Percentiles rank a stretch among this genome's conserved stretches.
Conservation (phyloP, 2,888 invertebrate genomes). For the Pheosia gnoma region DNA sequence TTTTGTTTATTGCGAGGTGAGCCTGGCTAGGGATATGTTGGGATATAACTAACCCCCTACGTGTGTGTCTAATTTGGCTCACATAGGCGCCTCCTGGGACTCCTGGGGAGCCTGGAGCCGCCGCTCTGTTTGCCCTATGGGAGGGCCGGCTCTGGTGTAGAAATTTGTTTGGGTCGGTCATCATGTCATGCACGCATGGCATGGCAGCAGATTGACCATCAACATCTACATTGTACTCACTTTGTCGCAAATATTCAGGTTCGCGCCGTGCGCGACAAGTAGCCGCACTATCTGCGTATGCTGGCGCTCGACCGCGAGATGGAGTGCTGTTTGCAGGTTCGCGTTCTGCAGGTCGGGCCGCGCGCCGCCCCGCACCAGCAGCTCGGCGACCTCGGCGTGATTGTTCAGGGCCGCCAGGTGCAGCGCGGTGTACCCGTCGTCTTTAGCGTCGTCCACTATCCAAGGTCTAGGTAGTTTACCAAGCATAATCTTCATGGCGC, state of each 20-base stretch:
- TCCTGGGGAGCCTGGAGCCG: too few species aligned
- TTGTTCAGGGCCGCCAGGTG: conserved; percentile 98
- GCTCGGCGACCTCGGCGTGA: conserved; percentile 97
- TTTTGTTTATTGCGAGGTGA: neutral
- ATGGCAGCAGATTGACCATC: too few species aligned
- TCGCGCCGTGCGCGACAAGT: conserved; percentile 95
- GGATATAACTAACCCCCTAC: too few species aligned
- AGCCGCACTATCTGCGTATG: conserved; percentile 98
- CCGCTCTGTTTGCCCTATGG: too few species aligned
- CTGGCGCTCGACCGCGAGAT: conserved; percentile 97
- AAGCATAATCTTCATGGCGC: conserved; percentile 97
- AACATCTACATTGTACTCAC: conserved; percentile 82
- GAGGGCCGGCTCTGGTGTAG: too few species aligned
- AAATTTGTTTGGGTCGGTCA: too few species aligned
- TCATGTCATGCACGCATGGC: too few species aligned
- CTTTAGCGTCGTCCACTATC: conserved; percentile 99
- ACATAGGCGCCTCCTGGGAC: too few species aligned
- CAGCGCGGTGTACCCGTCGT: conserved; percentile 98
- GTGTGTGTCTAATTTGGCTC: too few species aligned
- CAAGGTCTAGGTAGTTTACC: conserved; percentile 96
- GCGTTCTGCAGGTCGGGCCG: conserved; percentile 98
- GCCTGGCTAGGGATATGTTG: too few species aligned
- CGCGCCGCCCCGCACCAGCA: conserved; percentile 94
- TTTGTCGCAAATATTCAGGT: conserved; percentile 98
- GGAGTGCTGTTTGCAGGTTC: conserved; percentile 96